These are phyloP conservation scores for Pteromalus puparum DNA, from an alignment of 1,140 invertebrate species.

Conservation along the genomic window DNA sequence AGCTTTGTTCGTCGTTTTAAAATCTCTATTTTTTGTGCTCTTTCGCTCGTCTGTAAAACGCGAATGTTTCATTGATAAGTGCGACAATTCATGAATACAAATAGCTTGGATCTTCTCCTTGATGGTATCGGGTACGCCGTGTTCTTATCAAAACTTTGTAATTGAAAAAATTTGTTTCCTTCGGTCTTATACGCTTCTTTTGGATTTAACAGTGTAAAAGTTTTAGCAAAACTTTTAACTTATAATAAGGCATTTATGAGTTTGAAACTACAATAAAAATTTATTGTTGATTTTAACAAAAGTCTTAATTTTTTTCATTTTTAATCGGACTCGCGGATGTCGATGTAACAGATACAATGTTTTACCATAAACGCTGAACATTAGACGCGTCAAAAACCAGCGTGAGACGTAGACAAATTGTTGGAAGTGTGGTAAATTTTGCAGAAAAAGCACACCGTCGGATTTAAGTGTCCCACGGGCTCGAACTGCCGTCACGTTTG, in stretches of 20 bases:
- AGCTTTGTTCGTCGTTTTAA: too few species aligned
- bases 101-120: neutral
- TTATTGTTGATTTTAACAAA: neutral
- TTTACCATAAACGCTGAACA: too few species aligned
- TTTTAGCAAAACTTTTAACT: neutral
- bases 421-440: constrained; percentile 63
- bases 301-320: too few species aligned
- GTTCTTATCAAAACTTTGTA: neutral
- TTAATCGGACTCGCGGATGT: too few species aligned
- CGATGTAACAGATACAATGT: too few species aligned
- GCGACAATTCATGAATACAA: neutral
- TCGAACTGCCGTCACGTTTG: constrained; percentile 95
- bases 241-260: neutral
- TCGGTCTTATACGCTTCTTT: neutral
- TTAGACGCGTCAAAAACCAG: too few species aligned
- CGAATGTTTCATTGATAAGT: neutral
- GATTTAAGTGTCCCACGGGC: constrained; percentile 94
- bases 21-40: too few species aligned
- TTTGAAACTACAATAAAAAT: neutral
- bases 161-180: neutral
- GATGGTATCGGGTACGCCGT: neutral
- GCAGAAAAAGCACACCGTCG: constrained; percentile 97
- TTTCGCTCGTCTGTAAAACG: too few species aligned
- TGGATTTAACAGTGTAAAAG: neutral
- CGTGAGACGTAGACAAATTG: neutral